Evolutionary conservation across 2,113 vertebrate genomes (phyloP).

Genomic region (Microcebus tavaratra): DNA sequence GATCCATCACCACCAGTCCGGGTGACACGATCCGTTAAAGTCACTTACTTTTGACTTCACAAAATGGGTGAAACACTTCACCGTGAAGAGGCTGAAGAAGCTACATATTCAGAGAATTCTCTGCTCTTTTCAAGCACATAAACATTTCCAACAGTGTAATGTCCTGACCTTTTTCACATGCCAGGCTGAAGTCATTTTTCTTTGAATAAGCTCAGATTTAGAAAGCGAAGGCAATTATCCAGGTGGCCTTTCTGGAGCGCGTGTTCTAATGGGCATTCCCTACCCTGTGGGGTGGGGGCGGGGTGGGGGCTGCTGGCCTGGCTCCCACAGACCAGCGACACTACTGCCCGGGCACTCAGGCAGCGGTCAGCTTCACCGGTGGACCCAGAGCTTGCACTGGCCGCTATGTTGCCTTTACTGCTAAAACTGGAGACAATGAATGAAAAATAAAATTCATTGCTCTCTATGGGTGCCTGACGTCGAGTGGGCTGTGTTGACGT

Average conservation of each 20-base stretch:
- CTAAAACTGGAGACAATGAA: neutral
- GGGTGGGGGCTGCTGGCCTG: neutral
- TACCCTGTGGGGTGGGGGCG: neutral
- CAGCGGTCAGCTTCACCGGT: neutral
- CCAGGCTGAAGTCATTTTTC: conserved; percentile 48
- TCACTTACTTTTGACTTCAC: neutral
- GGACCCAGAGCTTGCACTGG: neutral
- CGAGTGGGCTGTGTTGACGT: neutral
- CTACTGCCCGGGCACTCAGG: rapidly evolving
- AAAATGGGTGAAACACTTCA: neutral
- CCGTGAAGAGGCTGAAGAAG: neutral
- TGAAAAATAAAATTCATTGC: neutral
- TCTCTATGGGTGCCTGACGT: neutral
- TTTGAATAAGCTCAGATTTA: conserved; percentile 58
- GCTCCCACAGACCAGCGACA: rapidly evolving
- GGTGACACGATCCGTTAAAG: neutral
- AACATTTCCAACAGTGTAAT: neutral
- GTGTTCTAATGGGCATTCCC: neutral
- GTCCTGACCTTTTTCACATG: conserved; percentile 48
- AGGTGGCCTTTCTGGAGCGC: conserved; percentile 8
- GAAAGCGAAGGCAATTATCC: conserved; percentile 41
- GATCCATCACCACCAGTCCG: neutral
- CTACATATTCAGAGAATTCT: neutral
- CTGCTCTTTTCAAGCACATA: neutral
- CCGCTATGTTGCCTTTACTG: neutral